Evolutionary conservation across 2,797 vertebrate species (phyloP), one percentile per base, ranked within the genome.

Genomic region (Austrolebias charrua): DNA sequence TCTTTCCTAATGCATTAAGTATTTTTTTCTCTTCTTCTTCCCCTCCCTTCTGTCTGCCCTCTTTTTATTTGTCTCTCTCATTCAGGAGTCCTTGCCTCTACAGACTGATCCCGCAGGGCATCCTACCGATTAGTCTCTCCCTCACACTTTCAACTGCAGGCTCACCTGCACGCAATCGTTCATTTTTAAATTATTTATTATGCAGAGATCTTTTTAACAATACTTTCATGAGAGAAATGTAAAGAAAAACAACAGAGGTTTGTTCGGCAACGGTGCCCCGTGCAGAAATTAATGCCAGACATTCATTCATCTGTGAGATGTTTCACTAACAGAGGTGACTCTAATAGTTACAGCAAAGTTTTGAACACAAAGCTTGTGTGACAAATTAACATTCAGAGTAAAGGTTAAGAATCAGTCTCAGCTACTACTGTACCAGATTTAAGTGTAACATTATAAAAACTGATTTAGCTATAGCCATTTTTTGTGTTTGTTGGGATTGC

Each of bases 81-180:
- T 92, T 89, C 89, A 94, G 93, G 92, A 89, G 93, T 94, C 94
- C 92, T 85, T 83, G 80, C 59, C 61, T 95, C 83, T 88, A 88
- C 90, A 92, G 88, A 79, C 73, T 61, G 67, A 92, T 94, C 93
- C 93, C 95, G 90, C 79, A 90, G 90, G 94, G 88, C 80, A 90
- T 88, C 89, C 90, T 90, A 84, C 88, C 94, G 94, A 95, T 94
- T 90, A 90, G 88, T 80, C 91, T 88, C 64, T 78, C 66, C 31
- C 63, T 53, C 29, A 24, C 60, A 43, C 70, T 46, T 43, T 53
- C 60, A 16, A 73, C 66, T 55, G 68, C 55, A 24, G 69, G 38
- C 76, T 77, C 74, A 81, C 80, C 79, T 86, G 71, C 66, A 31
- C 60, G 58, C 61, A 48, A 60, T 64, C 63, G 40, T 66, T 43